Conservation (phyloP, 2,797 vertebrate genomes). For the Galago senegalensis region DNA sequence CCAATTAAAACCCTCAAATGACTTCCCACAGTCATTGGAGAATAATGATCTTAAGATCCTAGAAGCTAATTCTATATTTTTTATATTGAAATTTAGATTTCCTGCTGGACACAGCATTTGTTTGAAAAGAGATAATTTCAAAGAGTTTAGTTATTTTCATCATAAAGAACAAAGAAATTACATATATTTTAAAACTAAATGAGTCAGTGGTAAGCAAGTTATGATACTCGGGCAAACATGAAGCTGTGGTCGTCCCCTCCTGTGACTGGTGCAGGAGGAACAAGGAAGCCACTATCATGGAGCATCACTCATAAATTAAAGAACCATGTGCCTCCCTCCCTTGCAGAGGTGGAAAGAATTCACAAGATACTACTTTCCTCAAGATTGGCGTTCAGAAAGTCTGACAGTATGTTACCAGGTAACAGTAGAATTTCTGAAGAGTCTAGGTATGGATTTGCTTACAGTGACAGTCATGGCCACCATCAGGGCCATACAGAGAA, state of each 20-base stretch:
- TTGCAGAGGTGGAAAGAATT: neutral
- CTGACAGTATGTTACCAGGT: neutral
- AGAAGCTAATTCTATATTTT: neutral
- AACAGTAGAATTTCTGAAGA: neutral
- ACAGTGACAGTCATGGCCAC: neutral
- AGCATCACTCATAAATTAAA: neutral
- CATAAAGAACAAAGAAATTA: neutral
- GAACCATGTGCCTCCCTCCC: neutral
- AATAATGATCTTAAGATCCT: neutral
- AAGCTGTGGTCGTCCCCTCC: neutral
- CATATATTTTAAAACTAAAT: neutral
- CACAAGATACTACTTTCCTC: neutral
- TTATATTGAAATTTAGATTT: neutral
- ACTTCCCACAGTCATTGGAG: neutral
- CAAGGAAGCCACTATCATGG: neutral
- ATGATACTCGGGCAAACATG: neutral
- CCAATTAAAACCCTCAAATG: neutral
- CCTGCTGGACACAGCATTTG: neutral
- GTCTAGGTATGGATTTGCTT: neutral
- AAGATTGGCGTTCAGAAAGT: neutral
- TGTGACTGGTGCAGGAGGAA: neutral
- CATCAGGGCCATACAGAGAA: neutral
- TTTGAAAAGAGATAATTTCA: conserved; percentile 2
- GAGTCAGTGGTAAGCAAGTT: neutral
- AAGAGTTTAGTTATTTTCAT: neutral